phyloP scores from a whole-genome alignment of 2,113 vertebrate species.

The Euleptes europaea region DNA sequence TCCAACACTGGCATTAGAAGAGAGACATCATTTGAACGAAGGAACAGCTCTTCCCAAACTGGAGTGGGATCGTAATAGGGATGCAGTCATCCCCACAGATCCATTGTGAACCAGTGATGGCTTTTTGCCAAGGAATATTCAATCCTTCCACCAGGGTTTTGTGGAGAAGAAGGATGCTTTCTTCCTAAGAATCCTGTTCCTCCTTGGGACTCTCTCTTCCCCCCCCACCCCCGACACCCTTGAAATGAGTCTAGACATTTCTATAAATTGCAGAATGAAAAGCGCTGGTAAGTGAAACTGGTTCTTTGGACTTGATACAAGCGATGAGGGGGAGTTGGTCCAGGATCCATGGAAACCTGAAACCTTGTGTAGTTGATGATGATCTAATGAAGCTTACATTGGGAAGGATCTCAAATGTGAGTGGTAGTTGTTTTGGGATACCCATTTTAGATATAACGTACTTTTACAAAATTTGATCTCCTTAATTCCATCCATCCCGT shows the following conservation, averaged over 20 bases:
- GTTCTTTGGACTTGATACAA: background rate
- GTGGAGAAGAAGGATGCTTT: background rate
- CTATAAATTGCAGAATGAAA: constrained; percentile 31
- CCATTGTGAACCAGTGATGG: background rate
- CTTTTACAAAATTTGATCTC: background rate
- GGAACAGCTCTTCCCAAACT: background rate
- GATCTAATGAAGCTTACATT: background rate
- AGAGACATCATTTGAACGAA: background rate
- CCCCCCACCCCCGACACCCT: no score
- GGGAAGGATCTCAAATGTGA: background rate
- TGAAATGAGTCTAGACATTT: background rate
- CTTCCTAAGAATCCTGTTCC: background rate
- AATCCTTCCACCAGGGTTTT: background rate
- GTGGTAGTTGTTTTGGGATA: background rate
- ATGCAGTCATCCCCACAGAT: background rate
- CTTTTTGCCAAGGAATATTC: background rate
- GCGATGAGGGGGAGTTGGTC: constrained; percentile 17
- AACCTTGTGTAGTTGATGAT: constrained; percentile 5
- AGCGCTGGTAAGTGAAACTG: background rate
- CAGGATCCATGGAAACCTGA: constrained; percentile 15
- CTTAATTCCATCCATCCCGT: background rate
- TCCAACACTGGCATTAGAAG: background rate
- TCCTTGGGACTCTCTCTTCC: background rate
- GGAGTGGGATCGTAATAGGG: background rate
- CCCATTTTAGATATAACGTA: background rate